Evolutionary conservation across 1,140 invertebrate genomes (phyloP).

Genomic region (Orussus abietinus): DNA sequence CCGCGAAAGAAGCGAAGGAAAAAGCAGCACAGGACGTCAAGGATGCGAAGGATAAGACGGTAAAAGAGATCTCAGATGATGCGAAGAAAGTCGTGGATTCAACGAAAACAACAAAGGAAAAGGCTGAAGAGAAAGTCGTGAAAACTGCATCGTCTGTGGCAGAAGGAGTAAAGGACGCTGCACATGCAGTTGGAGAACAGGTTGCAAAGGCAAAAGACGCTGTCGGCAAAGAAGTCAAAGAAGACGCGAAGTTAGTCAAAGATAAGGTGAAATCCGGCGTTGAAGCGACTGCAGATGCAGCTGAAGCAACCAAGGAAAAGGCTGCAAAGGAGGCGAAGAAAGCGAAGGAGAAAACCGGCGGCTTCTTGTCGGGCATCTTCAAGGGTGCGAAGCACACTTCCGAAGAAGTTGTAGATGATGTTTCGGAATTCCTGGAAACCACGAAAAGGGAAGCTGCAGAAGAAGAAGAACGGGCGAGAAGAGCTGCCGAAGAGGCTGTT

Average conservation of each 20-base stretch:
- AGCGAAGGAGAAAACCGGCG: conserved; percentile 29
- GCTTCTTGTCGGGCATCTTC: conserved; percentile 30
- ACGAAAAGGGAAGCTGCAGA: conserved; percentile 23
- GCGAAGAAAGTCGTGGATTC: conserved; percentile 2
- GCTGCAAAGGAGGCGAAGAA: conserved; percentile 18
- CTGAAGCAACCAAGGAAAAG: conserved; percentile 19
- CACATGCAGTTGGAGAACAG: background rate
- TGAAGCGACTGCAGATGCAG: conserved; percentile 10
- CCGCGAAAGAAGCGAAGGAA: conserved; percentile 8
- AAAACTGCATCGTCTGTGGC: background rate
- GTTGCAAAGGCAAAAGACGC: conserved; percentile 1
- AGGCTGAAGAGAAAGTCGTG: background rate
- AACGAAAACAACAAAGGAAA: background rate
- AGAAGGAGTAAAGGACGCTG: background rate
- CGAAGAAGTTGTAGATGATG: conserved; percentile 26
- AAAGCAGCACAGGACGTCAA: background rate
- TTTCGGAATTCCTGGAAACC: conserved; percentile 29
- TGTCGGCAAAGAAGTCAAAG: conserved; percentile 8
- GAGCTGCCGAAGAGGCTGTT: conserved; percentile 2
- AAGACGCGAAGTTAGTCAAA: conserved; percentile 12
- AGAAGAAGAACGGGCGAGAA: conserved; percentile 17
- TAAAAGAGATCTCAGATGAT: background rate
- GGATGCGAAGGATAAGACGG: conserved; percentile 3
- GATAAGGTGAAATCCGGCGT: conserved; percentile 5
- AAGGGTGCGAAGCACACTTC: conserved; percentile 29